These are phyloP conservation scores for Virgularia gustaviana DNA, from an alignment of 92 coral and sea anemone species.

Conservation along the genomic window DNA sequence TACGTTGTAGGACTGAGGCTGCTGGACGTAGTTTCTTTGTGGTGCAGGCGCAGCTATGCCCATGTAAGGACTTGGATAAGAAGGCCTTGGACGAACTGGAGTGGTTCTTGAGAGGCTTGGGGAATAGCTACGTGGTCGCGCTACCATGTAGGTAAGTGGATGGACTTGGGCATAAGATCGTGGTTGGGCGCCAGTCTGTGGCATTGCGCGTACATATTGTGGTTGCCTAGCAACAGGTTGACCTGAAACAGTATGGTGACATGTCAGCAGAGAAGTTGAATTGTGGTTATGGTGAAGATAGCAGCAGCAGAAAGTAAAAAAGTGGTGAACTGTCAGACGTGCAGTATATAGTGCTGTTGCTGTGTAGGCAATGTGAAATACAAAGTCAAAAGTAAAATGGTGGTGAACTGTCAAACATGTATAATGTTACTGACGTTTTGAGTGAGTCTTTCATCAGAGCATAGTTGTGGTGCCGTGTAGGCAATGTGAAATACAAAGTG, in stretches of 20 bases:
- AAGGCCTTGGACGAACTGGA: not conserved
- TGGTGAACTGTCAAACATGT: too few relatives aligned
- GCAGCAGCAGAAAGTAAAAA: too few relatives aligned
- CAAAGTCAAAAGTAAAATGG: too few relatives aligned
- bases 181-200: not conserved
- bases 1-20: not conserved
- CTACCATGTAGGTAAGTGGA: not conserved
- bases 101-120: not conserved
- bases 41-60: not conserved
- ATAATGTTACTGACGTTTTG: too few relatives aligned
- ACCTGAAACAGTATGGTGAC: too few relatives aligned
- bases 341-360: not conserved
- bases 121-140: not conserved
- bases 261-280: too few relatives aligned
- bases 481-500: too few relatives aligned
- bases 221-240: too few relatives aligned
- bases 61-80: not conserved
- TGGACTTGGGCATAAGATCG: constrained; percentile 2
- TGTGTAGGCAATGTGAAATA: not conserved
- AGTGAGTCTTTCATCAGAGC: too few relatives aligned
- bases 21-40: not conserved
- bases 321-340: too few relatives aligned
- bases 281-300: constrained; percentile 4
- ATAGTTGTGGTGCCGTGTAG: too few relatives aligned
- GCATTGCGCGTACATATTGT: not conserved